phyloP scores from a whole-genome alignment of 1,140 invertebrate genomes.

The Trachymyrmex septentrionalis region DNA sequence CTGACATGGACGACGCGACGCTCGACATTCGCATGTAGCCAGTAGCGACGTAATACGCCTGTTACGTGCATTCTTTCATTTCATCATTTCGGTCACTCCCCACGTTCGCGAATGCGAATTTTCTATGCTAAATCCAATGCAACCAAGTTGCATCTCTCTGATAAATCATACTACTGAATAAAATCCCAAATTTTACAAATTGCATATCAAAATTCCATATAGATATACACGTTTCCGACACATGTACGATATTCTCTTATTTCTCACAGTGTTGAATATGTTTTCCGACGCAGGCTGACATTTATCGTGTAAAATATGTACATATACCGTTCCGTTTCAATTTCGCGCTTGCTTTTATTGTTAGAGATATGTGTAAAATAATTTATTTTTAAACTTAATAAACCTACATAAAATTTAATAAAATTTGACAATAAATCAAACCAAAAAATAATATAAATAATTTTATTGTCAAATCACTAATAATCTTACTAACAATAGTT shows the following conservation, averaged over 20 bases:
- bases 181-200: constrained; percentile 67
- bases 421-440: not conserved
- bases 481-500: not conserved
- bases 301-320: not conserved
- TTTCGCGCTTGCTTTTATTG: not conserved
- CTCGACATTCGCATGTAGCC: not conserved
- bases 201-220: constrained; percentile 63
- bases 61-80: constrained; percentile 53
- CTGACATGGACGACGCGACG: not conserved
- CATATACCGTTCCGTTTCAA: not conserved
- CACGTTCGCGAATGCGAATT: constrained; percentile 38
- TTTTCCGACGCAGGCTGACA: not conserved
- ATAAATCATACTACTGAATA: constrained; percentile 64
- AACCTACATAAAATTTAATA: too few species aligned
- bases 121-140: constrained; percentile 16
- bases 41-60: constrained; percentile 45
- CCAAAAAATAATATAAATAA: not conserved
- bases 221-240: constrained; percentile 24
- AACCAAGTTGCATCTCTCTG: constrained; percentile 37
- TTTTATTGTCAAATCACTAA: not conserved
- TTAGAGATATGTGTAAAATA: not conserved
- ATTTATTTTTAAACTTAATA: too few species aligned
- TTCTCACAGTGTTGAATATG: not conserved
- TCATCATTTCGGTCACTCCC: constrained; percentile 50
- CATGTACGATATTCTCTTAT: not conserved